phyloP scores from a whole-genome alignment of 2,888 invertebrate species.

The Trissoscelio sp. region DNA sequence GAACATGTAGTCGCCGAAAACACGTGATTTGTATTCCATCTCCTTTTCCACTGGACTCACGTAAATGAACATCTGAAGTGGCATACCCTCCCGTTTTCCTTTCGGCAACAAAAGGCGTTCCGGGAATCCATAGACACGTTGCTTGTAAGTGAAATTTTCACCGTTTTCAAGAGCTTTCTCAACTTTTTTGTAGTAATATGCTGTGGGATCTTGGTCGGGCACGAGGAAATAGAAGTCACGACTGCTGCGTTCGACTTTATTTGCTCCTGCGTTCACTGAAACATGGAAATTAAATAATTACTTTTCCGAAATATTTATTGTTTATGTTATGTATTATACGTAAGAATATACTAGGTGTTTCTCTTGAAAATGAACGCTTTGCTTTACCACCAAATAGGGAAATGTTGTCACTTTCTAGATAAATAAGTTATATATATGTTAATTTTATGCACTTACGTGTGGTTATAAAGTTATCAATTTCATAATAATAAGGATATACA shows the following conservation, averaged over 20 bases:
- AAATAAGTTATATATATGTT: too few relatives aligned
- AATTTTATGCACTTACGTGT: conserved; percentile 77
- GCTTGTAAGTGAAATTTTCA: conserved; percentile 83
- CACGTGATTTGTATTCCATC: conserved; percentile 80
- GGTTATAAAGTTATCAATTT: conserved; percentile 84
- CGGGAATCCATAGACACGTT: conserved; percentile 87
- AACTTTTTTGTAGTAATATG: conserved; percentile 75
- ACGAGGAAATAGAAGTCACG: conserved; percentile 87
- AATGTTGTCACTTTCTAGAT: too few relatives aligned
- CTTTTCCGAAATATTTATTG: too few relatives aligned
- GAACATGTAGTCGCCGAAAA: conserved; percentile 82
- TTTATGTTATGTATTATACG: too few relatives aligned
- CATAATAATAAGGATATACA: conserved; percentile 86
- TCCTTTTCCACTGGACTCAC: conserved; percentile 85
- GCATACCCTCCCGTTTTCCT: conserved; percentile 88
- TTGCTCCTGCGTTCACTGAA: conserved; percentile 86
- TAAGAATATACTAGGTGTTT: too few relatives aligned
- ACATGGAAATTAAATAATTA: conserved; percentile 29
- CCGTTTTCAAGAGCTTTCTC: conserved; percentile 82
- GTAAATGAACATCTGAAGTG: conserved; percentile 87
- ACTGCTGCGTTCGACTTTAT: conserved; percentile 88
- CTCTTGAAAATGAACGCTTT: too few relatives aligned
- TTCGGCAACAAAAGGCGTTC: conserved; percentile 89
- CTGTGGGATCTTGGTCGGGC: conserved; percentile 84
- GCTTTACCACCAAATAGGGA: too few relatives aligned